Base-by-base conservation (phyloP, 2,797 vertebrate genomes). In the Tragopan temminckii region DNA sequence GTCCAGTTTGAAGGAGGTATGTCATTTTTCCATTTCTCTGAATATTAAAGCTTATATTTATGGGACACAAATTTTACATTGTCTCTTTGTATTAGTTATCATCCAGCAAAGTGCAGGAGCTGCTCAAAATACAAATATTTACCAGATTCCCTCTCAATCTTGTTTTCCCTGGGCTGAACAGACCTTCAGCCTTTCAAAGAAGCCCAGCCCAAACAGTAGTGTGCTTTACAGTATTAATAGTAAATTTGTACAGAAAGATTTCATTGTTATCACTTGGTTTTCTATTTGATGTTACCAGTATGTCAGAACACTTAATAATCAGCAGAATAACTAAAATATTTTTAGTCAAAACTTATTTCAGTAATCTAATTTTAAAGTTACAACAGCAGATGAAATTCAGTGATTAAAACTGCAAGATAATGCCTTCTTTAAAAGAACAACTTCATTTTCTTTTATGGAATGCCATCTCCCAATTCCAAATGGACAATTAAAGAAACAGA, bases 201-300 rank as follows among this genome's bases (percentile, higher is more conserved):
- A 72, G 3, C 5, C 17, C 15, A 48, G 4, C 21, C 3, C 23
- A 82, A 82, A 61, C 3, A 48, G 20, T 6, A 74, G 40, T 0
- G 0, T 14, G 1, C 3, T 74, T 77, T 77, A 38, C 0, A 20
- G 36, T 20, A n/a, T 5, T 31, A 3, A 23, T 57, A 7, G 13
- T 72, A 48, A 85, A 40, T 5, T 63, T 57, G 27, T 2, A 1
- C 10, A 77, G 46, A 45, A 90, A 88, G 13, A 69, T 62, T 24
- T 46, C 19, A 78, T 63, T 8, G 64, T 78, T 7, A 80, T 20
- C 3, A 31, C 17, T 59, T 36, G 6, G 1, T 80, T 85, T 94
- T 82, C 35, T 62, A 5, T 61, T 83, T 1, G 4, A 3, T 43
- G 38, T 42, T 71, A 70, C 15, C 19, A 63, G 10, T 29, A 79